These are phyloP conservation scores for Leptosomus discolor DNA, from an alignment of 2,113 vertebrate genomes.

Conservation along the genomic window DNA sequence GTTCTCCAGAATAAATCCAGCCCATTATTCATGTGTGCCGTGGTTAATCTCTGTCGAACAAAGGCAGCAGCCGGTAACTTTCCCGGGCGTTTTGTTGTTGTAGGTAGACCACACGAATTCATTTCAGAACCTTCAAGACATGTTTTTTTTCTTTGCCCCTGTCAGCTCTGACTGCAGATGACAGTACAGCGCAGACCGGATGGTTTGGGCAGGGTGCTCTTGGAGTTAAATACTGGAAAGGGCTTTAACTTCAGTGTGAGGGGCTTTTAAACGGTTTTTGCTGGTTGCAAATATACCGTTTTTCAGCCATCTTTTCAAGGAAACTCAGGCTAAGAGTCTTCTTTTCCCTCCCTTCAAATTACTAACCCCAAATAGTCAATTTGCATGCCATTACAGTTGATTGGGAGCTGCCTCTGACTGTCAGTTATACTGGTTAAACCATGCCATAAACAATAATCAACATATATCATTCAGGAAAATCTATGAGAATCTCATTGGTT, in stretches of 20 bases:
- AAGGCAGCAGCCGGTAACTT: constrained; percentile 27
- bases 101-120: background rate
- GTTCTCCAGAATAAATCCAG: background rate
- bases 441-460: background rate
- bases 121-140: background rate
- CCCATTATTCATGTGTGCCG: background rate
- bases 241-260: background rate
- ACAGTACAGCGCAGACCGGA: background rate
- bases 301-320: background rate
- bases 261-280: background rate
- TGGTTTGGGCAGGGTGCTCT: background rate
- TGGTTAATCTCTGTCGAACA: background rate
- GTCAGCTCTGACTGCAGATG: background rate
- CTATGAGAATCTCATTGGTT: accelerated
- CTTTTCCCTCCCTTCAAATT: background rate
- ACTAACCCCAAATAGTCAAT: background rate
- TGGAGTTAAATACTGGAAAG: background rate
- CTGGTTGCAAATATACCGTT: background rate
- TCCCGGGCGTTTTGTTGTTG: background rate
- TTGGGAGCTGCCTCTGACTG: background rate
- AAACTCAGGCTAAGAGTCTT: background rate
- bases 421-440: background rate
- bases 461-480: background rate
- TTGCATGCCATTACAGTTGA: background rate
- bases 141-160: accelerated